These are phyloP conservation scores for Papilio demoleus DNA, from an alignment of 2,888 invertebrate genomes.

Conservation along the genomic window DNA sequence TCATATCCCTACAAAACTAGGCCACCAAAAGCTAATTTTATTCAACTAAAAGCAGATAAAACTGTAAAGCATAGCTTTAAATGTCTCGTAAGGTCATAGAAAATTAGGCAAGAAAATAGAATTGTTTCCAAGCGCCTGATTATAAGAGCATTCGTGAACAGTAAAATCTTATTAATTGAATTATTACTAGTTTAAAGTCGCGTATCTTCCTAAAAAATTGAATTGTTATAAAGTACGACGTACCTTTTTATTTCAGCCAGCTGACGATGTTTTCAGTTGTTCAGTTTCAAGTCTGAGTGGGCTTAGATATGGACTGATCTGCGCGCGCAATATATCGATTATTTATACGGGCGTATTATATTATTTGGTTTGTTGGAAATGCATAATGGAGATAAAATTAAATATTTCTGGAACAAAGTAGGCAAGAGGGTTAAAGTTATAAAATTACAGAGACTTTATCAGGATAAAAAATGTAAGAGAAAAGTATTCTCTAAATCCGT, in stretches of 20 bases:
- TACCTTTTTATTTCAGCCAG: slow-evolving; percentile 56
- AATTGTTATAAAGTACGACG: slow-evolving; percentile 30
- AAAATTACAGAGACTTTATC: not conserved
- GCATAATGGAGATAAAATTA: slow-evolving; percentile 13
- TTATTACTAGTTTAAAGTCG: too few relatives aligned
- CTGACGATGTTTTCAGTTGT: slow-evolving; percentile 64
- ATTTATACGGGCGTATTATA: slow-evolving; percentile 56
- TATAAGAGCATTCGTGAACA: too few relatives aligned
- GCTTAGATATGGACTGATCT: slow-evolving; percentile 45
- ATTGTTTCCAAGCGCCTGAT: not conserved
- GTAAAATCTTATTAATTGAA: too few relatives aligned
- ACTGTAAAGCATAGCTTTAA: not conserved
- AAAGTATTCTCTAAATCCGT: not conserved
- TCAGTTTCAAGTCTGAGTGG: slow-evolving; percentile 40
- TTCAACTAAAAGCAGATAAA: not conserved
- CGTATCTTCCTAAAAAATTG: too few relatives aligned
- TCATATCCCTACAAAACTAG: not conserved
- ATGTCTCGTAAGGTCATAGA: not conserved
- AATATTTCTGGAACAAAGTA: not conserved
- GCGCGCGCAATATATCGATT: slow-evolving; percentile 80
- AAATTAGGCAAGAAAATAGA: not conserved
- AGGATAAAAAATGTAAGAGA: not conserved
- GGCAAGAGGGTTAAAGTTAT: too few relatives aligned
- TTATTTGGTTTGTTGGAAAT: slow-evolving; percentile 47
- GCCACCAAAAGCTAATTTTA: not conserved